A percentile compares a stretch with the other conserved stretches of the same genome.
These are phyloP conservation scores for Agrilus planipennis DNA, from an alignment of 1,140 invertebrate species.

Conservation along the genomic window DNA sequence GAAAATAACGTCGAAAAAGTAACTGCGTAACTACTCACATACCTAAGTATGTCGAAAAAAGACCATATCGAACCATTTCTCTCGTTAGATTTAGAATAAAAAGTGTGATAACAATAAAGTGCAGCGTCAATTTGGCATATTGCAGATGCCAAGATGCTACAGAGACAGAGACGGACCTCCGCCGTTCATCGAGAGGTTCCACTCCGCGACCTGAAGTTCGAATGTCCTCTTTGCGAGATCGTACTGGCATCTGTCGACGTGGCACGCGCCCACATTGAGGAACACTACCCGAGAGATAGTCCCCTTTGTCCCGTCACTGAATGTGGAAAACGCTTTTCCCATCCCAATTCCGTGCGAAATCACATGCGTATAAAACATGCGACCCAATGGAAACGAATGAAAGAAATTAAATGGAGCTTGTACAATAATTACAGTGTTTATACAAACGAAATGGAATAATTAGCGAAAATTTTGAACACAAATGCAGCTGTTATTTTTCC, in stretches of 20 bases:
- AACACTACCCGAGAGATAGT: conserved; percentile 70
- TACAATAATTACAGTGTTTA: conserved; percentile 8
- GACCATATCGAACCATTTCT: too few relatives aligned
- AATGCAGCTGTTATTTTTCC: too few relatives aligned
- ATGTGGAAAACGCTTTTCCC: conserved; percentile 60
- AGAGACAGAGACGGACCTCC: conserved; percentile 7
- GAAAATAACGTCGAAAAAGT: not conserved
- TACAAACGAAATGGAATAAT: too few relatives aligned
- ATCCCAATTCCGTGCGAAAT: conserved; percentile 72
- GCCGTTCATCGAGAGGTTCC: conserved; percentile 14
- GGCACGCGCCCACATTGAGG: conserved; percentile 60
- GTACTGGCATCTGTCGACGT: conserved; percentile 48
- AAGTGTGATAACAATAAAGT: conserved; percentile 18
- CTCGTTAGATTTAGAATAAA: too few relatives aligned
- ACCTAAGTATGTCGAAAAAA: too few relatives aligned
- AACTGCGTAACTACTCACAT: too few relatives aligned
- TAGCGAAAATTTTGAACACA: too few relatives aligned
- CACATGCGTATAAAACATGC: conserved; percentile 73
- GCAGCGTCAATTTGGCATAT: conserved; percentile 31
- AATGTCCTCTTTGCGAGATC: conserved; percentile 58
- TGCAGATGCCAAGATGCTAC: conserved; percentile 32
- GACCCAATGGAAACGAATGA: conserved; percentile 66
- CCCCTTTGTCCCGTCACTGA: conserved; percentile 61
- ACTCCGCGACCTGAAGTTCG: conserved; percentile 33
- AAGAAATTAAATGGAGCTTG: conserved; percentile 60